Conservation (phyloP, 23 tunicate genomes). For the Diplosoma virens region DNA sequence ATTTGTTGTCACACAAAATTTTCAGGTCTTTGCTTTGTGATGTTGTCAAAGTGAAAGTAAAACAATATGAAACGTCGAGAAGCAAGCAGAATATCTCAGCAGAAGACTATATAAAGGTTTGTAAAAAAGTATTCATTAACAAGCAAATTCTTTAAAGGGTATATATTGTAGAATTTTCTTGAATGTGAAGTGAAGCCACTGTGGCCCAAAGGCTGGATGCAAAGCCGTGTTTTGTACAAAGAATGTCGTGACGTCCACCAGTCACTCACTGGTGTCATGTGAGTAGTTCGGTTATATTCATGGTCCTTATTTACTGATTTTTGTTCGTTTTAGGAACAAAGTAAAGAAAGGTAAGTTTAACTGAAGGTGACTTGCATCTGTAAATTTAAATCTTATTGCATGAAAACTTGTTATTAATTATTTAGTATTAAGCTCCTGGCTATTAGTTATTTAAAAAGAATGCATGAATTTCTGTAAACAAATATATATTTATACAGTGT, state of each 20-base stretch:
- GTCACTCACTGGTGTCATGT: constrained; percentile 49
- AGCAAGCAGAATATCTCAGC: constrained; percentile 37
- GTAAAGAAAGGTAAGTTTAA: constrained; percentile 67
- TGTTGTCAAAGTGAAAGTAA: constrained; percentile 62
- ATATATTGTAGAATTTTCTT: constrained; percentile 48
- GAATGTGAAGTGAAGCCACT: constrained; percentile 65
- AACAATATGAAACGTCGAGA: constrained; percentile 42
- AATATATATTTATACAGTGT: too few relatives aligned
- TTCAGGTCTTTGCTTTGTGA: constrained; percentile 64
- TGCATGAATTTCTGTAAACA: too few relatives aligned
- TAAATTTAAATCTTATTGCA: background rate
- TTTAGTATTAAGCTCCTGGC: too few relatives aligned
- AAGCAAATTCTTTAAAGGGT: background rate
- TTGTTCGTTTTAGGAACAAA: constrained; percentile 53
- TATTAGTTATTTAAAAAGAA: too few relatives aligned
- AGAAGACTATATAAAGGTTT: constrained; percentile 80
- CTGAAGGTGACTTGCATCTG: too few relatives aligned
- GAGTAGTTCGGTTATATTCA: too few relatives aligned
- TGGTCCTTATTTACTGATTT: background rate
- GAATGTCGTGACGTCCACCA: constrained; percentile 69
- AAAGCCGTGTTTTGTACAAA: constrained; percentile 71
- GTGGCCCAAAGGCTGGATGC: constrained; percentile 99
- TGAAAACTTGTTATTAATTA: background rate
- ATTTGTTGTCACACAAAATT: too few relatives aligned
- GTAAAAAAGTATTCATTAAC: background rate